phyloP scores from a whole-genome alignment of 2,113 vertebrate genomes.

The Periophthalmodon schlosseri region DNA sequence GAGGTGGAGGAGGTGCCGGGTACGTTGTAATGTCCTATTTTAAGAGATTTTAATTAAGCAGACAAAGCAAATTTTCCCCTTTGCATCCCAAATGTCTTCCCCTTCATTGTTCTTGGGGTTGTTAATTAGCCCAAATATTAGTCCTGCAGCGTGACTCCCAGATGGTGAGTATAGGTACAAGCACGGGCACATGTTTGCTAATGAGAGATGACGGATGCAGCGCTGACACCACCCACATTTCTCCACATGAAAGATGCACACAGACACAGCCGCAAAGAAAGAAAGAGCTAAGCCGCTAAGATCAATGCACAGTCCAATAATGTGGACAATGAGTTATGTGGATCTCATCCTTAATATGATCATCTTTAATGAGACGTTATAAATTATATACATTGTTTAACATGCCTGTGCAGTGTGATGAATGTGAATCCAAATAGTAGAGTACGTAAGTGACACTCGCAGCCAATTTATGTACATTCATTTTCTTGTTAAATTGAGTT shows the following conservation, averaged over 20 bases:
- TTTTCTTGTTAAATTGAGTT: no score
- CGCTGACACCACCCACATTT: constrained; percentile 39
- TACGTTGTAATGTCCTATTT: constrained; percentile 59
- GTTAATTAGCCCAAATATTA: constrained; percentile 75
- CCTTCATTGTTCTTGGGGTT: constrained; percentile 68
- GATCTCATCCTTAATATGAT: constrained; percentile 5
- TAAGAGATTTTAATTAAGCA: constrained; percentile 75
- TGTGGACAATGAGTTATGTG: constrained; percentile 6
- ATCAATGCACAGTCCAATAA: constrained; percentile 24
- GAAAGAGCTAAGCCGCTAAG: constrained; percentile 2
- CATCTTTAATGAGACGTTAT: neutral
- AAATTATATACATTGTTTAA: neutral
- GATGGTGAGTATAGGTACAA: constrained; percentile 62
- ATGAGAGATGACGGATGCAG: constrained; percentile 59
- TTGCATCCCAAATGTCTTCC: constrained; percentile 68
- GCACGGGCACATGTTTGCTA: constrained; percentile 56
- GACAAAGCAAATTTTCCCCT: constrained; percentile 67
- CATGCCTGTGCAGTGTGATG: neutral
- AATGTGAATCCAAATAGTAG: neutral
- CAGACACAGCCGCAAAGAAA: constrained; percentile 23
- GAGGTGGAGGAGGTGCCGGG: constrained; percentile 54
- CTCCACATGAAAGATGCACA: constrained; percentile 33
- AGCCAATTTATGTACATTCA: no score
- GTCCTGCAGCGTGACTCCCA: constrained; percentile 64
- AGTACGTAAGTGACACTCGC: neutral